Conservation (phyloP, 1,140 invertebrate genomes). For the Drosophila novamexicana region DNA sequence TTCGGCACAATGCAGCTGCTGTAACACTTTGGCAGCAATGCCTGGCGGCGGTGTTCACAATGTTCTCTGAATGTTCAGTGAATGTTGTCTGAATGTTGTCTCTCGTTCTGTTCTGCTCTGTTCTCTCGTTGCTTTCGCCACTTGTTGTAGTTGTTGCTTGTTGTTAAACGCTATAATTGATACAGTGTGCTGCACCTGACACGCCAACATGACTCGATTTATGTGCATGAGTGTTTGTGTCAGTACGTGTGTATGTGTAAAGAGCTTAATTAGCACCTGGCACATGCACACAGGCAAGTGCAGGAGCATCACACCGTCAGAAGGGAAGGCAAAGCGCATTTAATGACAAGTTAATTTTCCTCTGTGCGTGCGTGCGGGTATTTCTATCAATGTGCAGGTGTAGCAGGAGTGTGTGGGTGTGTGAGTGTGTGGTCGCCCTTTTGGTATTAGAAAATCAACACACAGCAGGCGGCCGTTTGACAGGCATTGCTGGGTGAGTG, state of each 20-base stretch:
- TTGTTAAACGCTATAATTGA: conserved; percentile 57
- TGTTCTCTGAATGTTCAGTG: conserved; percentile 2
- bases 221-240: background rate
- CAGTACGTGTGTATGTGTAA: conserved; percentile 8
- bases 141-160: conserved; percentile 31
- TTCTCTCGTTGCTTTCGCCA: conserved; percentile 26
- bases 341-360: conserved; percentile 73
- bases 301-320: conserved; percentile 9
- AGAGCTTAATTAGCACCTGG: conserved; percentile 68
- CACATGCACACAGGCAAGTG: conserved; percentile 43
- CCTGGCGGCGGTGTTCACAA: conserved; percentile 17
- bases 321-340: conserved; percentile 44
- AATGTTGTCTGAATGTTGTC: conserved; percentile 21
- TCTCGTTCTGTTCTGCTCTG: too few species aligned
- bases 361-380: conserved; percentile 3
- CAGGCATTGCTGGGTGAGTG: conserved; percentile 34
- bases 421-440: conserved; percentile 20
- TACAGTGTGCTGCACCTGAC: conserved; percentile 55
- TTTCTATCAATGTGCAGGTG: conserved; percentile 8
- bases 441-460: conserved; percentile 60
- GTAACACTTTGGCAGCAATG: conserved; percentile 36
- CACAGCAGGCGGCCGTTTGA: conserved; percentile 41
- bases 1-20: conserved; percentile 36
- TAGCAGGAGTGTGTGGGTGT: conserved; percentile 11
- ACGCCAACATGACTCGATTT: conserved; percentile 24